phyloP scores from a whole-genome alignment of 2,797 vertebrate genomes.

The Intellagama lesueurii region DNA sequence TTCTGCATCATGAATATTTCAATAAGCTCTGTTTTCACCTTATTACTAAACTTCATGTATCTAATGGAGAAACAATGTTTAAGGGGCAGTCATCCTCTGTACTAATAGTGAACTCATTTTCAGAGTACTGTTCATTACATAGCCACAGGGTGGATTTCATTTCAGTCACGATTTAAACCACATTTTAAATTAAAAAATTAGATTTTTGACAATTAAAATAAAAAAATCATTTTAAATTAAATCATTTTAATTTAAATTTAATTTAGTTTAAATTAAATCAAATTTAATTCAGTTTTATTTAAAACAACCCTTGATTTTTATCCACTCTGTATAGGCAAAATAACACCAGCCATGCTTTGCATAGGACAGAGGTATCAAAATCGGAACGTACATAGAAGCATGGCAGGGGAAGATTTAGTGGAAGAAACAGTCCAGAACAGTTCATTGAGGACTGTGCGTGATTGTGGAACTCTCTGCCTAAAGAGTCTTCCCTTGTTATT shows the following conservation, averaged over 20 bases:
- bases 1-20: conserved; percentile 31
- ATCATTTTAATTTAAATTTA: too few relatives aligned
- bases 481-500: too few relatives aligned
- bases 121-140: background rate
- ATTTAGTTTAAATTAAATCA: too few relatives aligned
- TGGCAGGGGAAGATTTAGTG: background rate
- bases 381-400: background rate
- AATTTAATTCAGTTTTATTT: too few relatives aligned
- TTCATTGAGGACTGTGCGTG: background rate
- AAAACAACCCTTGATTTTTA: too few relatives aligned
- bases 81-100: background rate
- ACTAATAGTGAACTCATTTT: background rate
- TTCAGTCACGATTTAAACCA: too few relatives aligned
- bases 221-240: too few relatives aligned
- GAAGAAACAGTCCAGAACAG: background rate
- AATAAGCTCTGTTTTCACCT: conserved; percentile 16
- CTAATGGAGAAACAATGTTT: background rate
- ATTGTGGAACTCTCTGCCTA: too few relatives aligned
- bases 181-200: too few relatives aligned
- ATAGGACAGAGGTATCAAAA: background rate
- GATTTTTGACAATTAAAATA: too few relatives aligned
- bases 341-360: background rate
- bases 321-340: background rate
- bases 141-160: background rate
- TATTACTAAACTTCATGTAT: background rate